Evolutionary conservation across 2,888 invertebrate genomes (phyloP).

Genomic region (Crioceris asparagi): DNA sequence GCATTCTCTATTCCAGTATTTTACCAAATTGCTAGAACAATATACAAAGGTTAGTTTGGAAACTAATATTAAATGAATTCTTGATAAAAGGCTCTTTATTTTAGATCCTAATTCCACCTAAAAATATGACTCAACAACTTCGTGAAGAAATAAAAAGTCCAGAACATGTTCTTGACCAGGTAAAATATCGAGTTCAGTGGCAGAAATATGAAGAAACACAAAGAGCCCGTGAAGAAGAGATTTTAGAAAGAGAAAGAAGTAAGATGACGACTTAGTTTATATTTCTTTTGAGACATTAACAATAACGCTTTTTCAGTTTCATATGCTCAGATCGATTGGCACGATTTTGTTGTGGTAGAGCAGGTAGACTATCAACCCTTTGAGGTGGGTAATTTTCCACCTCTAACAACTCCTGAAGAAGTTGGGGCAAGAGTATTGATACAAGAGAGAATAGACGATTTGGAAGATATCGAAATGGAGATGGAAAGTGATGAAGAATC

Average conservation of each 20-base stretch:
- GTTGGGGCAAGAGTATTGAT: constrained; percentile 91
- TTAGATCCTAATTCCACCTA: constrained; percentile 82
- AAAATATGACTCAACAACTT: constrained; percentile 72
- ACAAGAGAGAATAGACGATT: constrained; percentile 70
- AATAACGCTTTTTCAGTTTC: constrained; percentile 54
- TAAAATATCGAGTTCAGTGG: constrained; percentile 94
- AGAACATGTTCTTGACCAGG: constrained; percentile 69
- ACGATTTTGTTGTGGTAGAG: constrained; percentile 99
- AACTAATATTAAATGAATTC: too few relatives aligned
- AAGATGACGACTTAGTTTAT: constrained; percentile 15
- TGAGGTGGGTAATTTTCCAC: constrained; percentile 92
- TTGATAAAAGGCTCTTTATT: too few relatives aligned
- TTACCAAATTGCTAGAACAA: constrained; percentile 94
- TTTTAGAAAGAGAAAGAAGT: constrained; percentile 85
- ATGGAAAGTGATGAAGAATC: constrained; percentile 69
- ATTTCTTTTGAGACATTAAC: too few relatives aligned
- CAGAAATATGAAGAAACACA: constrained; percentile 89
- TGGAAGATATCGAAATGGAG: constrained; percentile 83
- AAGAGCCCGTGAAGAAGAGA: constrained; percentile 87
- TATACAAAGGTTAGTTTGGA: constrained; percentile 74
- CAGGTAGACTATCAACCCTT: constrained; percentile 97
- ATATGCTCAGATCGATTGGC: constrained; percentile 99
- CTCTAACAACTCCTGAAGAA: constrained; percentile 94
- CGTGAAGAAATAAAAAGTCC: constrained; percentile 64
- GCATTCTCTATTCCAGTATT: constrained; percentile 96